Evolutionary conservation across 2,797 vertebrate species (phyloP), one percentile per base, ranked within the genome.

Genomic region (Microchirus variegatus): DNA sequence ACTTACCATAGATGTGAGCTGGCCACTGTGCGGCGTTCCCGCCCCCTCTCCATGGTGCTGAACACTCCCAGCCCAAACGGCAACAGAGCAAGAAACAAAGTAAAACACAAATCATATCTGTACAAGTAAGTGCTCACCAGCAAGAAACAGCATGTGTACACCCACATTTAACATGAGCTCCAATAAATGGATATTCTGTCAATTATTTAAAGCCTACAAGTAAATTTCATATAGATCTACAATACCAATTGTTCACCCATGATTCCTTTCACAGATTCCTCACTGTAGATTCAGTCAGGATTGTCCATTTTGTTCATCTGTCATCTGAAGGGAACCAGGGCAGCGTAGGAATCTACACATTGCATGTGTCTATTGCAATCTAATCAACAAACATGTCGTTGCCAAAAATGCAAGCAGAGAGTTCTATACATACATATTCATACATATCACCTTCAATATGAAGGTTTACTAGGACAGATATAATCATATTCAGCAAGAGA

Each of bases 361-460:
- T 59, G 58, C 77, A 63, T 83, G 79, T 81, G 81, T 83, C 80
- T 67, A 78, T 86, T 80, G 78, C 88, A 84, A 82, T 78, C 84
- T 84, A 85, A 62, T 88, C 87, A 78, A 87, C 78, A 75, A 80
- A 75, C 79, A 83, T 77, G 69, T 90, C 86, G 87, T 92, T 90
- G 91, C 92, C 88, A 90, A 93, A 91, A 93, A 93, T 89, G 91
- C 92, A 93, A 93, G 92, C 91, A 87, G 86, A 91, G 84, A 90
- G 80, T 82, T 81, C 89, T 93, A 81, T 93, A 92, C 92, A 93
- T 90, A 88, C 79, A 87, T 90, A 85, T 83, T 90, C 84, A 87
- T 97, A 96, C 93, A 95, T 92, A 93, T 95, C 95, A 97, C 96
- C 98, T 99, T 99, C 98, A 99, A 99, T 99, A 99, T 99, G 98